These are phyloP conservation scores for Acestrorhynchus altus DNA, from an alignment of 2,797 vertebrate genomes.

Conservation along the genomic window DNA sequence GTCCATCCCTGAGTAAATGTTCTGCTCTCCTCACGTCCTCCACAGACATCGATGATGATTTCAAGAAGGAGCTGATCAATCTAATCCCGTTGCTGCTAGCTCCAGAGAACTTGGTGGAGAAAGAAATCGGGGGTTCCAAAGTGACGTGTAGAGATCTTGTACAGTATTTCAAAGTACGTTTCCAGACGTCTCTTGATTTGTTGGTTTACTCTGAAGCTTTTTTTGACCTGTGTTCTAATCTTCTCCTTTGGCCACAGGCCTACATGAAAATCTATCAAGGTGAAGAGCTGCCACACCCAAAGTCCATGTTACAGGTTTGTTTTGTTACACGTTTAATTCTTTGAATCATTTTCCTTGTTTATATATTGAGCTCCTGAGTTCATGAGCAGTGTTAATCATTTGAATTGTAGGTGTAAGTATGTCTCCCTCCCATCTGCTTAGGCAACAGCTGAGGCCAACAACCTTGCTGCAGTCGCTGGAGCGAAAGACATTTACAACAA, in stretches of 20 bases:
- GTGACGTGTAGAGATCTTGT: conserved; percentile 90
- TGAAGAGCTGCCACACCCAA: conserved; percentile 88
- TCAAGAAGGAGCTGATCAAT: conserved; percentile 82
- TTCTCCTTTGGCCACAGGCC: conserved; percentile 71
- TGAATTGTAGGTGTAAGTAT: too few species aligned
- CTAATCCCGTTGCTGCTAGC: conserved; percentile 84
- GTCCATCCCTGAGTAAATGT: too few species aligned
- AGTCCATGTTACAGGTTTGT: conserved; percentile 88
- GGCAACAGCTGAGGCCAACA: conserved; percentile 98
- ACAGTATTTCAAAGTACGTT: conserved; percentile 87
- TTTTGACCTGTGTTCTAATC: not conserved
- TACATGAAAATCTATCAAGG: conserved; percentile 93
- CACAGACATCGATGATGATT: conserved; percentile 87
- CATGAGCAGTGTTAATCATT: too few species aligned
- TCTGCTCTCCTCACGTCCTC: not conserved
- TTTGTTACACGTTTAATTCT: not conserved
- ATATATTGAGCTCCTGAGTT: too few species aligned
- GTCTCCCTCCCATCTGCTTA: conserved; percentile 56
- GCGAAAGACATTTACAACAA: conserved; percentile 93
- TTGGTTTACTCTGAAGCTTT: not conserved
- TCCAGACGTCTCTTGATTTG: not conserved
- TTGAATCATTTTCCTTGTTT: too few species aligned
- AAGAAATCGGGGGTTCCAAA: conserved; percentile 88
- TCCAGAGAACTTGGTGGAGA: conserved; percentile 87
- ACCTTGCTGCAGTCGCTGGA: conserved; percentile 95